A percentile compares a stretch with the other conserved stretches of the same genome.
Evolutionary conservation across 2,888 invertebrate genomes (phyloP).

Genomic region (Drosophila acutilabella): DNA sequence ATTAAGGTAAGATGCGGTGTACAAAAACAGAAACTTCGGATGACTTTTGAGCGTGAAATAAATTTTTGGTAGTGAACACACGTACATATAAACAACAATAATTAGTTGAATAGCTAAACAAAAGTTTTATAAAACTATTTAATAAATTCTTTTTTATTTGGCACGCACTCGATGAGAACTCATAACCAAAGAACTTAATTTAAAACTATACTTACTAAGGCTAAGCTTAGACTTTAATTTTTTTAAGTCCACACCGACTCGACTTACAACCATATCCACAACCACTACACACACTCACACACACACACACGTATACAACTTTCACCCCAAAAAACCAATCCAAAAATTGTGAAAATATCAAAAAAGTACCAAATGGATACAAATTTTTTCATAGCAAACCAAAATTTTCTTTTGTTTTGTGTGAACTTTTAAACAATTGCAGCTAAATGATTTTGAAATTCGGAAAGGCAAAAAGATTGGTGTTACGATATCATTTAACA

Average conservation of each 20-base stretch:
- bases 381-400: conserved; percentile 81
- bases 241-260: conserved; percentile 40
- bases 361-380: conserved; percentile 65
- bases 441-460: conserved; percentile 99
- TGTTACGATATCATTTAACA: conserved; percentile 99
- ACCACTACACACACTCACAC: conserved; percentile 14
- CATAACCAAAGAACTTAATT: conserved; percentile 54
- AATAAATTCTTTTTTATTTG: conserved; percentile 77
- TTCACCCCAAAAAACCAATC: conserved; percentile 42
- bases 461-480: conserved; percentile 99
- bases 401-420: conserved; percentile 82
- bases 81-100: conserved; percentile 7
- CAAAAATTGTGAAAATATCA: conserved; percentile 46
- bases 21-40: conserved; percentile 21
- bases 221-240: conserved; percentile 51
- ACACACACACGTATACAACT: conserved; percentile 18
- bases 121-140: conserved; percentile 53
- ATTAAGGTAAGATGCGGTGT: conserved; percentile 50
- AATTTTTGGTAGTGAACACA: conserved; percentile 53
- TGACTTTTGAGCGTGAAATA: conserved; percentile 43
- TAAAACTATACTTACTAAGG: conserved; percentile 36
- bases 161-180: conserved; percentile 69
- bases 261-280: conserved; percentile 15
- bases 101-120: conserved; percentile 48
- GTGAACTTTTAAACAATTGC: conserved; percentile 91